Evolutionary conservation across 2,888 invertebrate genomes (phyloP), one percentile per base, ranked within the genome.

Genomic region (Ennomos quercinarius): DNA sequence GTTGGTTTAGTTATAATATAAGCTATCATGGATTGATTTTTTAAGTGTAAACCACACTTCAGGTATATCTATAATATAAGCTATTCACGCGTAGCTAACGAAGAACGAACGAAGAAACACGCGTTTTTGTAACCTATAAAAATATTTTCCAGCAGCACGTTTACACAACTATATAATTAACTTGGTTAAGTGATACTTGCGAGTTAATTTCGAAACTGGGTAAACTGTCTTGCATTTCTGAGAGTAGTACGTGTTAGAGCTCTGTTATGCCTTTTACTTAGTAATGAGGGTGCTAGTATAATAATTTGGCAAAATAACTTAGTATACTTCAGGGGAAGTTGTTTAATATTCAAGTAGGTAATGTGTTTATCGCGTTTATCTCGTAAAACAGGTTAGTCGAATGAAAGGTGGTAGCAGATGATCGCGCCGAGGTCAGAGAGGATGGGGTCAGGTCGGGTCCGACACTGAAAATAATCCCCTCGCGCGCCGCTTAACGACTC

Each of bases 331-430:
- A 76, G 70, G 72, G 73, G 69, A 76, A 72, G 71, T 76, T 73
- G 72, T 76, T 81, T 77, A 81, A 81, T 81, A 81, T 81, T 79
- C 75, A 64, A 79, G 79, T 77, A 79, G 77, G 77, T 76, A 73
- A 77, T 80, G 78, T 79, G 81, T 84, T 84, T 83, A 82, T 83
- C 78, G 79, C 76, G 76, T 77, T 81, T 81, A 82, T 83, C 76
- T 78, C 78, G 75, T 83, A 82, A 85, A 87, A 87, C 89, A 85
- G 86, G 89, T 88, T 88, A 82, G 79, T 76, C 74, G 81, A 83
- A 82, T 80, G 83, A 86, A 84, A 82, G 87, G 86, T 80, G 85
- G 78, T 74, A 76, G 68, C 75, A 81, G 81, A 84, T 83, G 81
- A 85, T 83, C 78, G 83, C 73, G 74, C 68, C 80, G 83, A 81